These are phyloP conservation scores for Salmo trutta DNA, from an alignment of 2,797 vertebrate species.

Conservation along the genomic window DNA sequence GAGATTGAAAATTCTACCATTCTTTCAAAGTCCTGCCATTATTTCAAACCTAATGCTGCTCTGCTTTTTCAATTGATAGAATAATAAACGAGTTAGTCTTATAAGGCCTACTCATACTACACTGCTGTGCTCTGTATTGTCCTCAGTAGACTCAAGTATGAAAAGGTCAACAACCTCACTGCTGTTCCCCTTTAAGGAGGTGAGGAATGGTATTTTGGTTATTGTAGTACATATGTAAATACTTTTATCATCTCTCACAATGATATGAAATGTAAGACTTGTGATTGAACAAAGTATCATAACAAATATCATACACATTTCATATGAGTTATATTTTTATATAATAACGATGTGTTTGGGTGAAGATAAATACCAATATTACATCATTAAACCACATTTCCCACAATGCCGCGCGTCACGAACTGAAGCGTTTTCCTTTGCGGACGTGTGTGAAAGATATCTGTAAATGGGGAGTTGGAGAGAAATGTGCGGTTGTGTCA, in stretches of 20 bases:
- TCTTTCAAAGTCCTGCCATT: too few species aligned
- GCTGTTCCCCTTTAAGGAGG: constrained; percentile 4
- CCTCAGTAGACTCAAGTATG: not conserved
- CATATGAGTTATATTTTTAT: not conserved
- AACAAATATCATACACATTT: not conserved
- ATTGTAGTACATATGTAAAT: not conserved
- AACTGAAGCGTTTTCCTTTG: constrained; percentile 35
- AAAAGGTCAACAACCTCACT: constrained; percentile 14
- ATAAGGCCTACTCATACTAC: not conserved
- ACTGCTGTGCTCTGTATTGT: not conserved
- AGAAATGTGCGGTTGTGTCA: not conserved
- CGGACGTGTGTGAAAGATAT: constrained; percentile 69
- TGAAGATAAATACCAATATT: not conserved
- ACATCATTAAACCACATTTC: constrained; percentile 57
- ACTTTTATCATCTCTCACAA: not conserved
- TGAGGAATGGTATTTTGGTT: not conserved
- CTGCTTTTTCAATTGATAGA: too few species aligned
- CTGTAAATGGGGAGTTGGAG: constrained; percentile 57
- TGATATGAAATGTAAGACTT: not conserved
- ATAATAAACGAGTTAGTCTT: too few species aligned
- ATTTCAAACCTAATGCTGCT: too few species aligned
- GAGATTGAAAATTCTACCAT: too few species aligned
- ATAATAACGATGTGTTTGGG: not conserved
- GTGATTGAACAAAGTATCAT: not conserved
- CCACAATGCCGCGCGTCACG: constrained; percentile 60